These are phyloP conservation scores for Sylvicola fuscatus DNA, from an alignment of 2,888 invertebrate species.

Conservation along the genomic window DNA sequence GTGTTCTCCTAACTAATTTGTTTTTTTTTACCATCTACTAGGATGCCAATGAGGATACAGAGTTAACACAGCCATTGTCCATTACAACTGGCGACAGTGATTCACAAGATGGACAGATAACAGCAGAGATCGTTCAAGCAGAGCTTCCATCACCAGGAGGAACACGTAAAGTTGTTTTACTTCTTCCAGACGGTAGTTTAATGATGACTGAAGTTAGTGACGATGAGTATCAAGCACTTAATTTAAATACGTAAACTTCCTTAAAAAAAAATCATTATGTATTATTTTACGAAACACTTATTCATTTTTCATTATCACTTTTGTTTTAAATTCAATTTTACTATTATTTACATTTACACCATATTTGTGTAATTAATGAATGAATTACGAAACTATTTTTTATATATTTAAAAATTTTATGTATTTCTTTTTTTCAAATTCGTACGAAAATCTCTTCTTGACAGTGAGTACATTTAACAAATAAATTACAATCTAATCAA, in stretches of 20 bases:
- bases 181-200: slow-evolving; percentile 65
- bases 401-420: no score
- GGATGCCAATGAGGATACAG: background rate
- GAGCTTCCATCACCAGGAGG: slow-evolving; percentile 71
- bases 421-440: no score
- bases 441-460: no score
- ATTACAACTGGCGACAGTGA: slow-evolving; percentile 13
- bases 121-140: slow-evolving; percentile 69
- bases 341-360: no score
- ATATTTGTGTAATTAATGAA: no score
- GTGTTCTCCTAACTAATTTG: background rate
- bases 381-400: no score
- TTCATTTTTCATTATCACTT: no score
- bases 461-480: no score
- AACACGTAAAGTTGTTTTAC: slow-evolving; percentile 61
- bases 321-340: no score
- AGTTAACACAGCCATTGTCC: slow-evolving; percentile 5
- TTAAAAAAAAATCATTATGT: background rate
- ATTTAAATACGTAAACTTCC: slow-evolving; percentile 8
- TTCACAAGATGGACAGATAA: slow-evolving; percentile 51
- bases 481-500: no score
- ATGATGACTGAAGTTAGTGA: slow-evolving; percentile 78
- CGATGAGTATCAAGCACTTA: slow-evolving; percentile 42
- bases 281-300: background rate
- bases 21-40: background rate